These are phyloP conservation scores for Harpegnathos saltator DNA, from an alignment of 1,140 invertebrate genomes.

Conservation along the genomic window DNA sequence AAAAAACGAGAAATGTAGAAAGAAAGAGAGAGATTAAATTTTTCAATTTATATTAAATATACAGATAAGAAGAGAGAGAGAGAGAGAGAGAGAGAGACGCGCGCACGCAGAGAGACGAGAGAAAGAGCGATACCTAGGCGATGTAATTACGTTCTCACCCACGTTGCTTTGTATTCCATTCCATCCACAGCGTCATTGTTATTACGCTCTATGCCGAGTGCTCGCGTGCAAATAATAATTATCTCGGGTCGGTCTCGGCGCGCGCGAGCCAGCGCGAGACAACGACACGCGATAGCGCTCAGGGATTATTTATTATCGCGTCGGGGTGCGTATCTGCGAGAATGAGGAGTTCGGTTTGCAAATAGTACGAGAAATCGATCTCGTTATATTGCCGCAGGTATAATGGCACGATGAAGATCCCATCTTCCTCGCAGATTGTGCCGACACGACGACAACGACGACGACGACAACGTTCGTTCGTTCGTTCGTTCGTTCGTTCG, in stretches of 20 bases:
- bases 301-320: conserved; percentile 54
- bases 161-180: conserved; percentile 43
- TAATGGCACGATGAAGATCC: conserved; percentile 53
- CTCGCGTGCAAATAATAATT: conserved; percentile 60
- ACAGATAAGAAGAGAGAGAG: conserved; percentile 36
- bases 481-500: conserved; percentile 57
- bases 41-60: conserved; percentile 50
- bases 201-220: conserved; percentile 31
- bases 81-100: no score
- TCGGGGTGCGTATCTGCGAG: not conserved
- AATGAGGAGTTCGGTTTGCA: conserved; percentile 39
- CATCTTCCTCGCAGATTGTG: conserved; percentile 52
- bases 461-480: conserved; percentile 8
- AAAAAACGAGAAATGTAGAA: no score
- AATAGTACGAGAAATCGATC: conserved; percentile 60
- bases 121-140: conserved; percentile 28
- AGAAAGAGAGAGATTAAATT: conserved; percentile 22
- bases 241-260: conserved; percentile 31
- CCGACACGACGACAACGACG: conserved; percentile 10
- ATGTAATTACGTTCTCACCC: conserved; percentile 46
- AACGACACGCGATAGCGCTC: not conserved
- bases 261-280: conserved; percentile 14
- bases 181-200: conserved; percentile 33
- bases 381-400: conserved; percentile 59
- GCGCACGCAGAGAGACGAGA: no score